Evolutionary conservation across 2,888 invertebrate genomes (phyloP), one percentile per base, ranked within the genome.

Genomic region (Gandaritis pyraliata): DNA sequence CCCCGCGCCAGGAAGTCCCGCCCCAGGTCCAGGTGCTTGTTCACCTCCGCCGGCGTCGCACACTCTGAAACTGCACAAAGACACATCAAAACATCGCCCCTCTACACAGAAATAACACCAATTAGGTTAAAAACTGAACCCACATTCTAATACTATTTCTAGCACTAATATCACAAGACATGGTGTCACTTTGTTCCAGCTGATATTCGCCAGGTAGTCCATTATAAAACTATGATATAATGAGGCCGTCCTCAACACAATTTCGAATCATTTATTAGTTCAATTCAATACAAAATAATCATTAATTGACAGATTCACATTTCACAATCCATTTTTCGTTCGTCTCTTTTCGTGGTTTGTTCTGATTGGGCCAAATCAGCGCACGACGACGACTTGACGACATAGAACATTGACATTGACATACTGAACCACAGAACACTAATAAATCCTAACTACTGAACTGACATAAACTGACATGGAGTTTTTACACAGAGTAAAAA

Each of bases 21-120:
- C 0, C 99, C 99, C 86, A 98, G 92, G 84, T 99, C 98, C 85
- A 99, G 93, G 93, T 99, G 99, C 81, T 96, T 96, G 77, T 97
- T 96, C 67, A 98, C 96, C 88, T 98, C 98, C 53, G 94, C 93
- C 77, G 94, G 94, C 58, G 94, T 93, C 70, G 94, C 93, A 75
- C 94, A 93, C 77, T 96, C 95, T 81, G 95, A 94, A 85, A 95
- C 96, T 96, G 74, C 78, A 81, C 66, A 70, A 71, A 69, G 69
- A 67, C 64, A 63, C 57, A 64, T 76, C 72, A 77, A 75, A 78
- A 75, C 68, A 75, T 61, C 65, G 71, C 70, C 64, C 68, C 73
- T 74, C 68, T 72, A 71, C 66, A 67, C 70, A 71, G 67, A 74
- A 74, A 75, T 61, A 74, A 72, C 61, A 72, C 56, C 39, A 74